Evolutionary conservation across 2,113 vertebrate genomes (phyloP).

Genomic region (Stictonetta naevosa): DNA sequence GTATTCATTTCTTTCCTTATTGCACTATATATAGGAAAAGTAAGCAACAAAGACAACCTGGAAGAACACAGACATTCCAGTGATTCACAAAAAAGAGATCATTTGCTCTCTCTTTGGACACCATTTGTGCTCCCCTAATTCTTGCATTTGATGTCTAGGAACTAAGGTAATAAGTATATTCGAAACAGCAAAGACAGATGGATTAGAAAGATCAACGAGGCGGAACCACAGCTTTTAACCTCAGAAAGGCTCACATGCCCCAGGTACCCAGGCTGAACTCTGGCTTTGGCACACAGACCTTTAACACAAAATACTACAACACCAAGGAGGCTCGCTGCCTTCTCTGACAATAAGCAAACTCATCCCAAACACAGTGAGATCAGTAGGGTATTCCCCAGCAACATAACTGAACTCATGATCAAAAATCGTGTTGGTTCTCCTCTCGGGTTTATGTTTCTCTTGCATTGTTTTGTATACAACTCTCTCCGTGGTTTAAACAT

Average conservation of each 20-base stretch:
- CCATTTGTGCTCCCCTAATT: not conserved
- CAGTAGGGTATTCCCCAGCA: not conserved
- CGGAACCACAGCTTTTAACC: not conserved
- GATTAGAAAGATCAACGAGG: fast-evolving
- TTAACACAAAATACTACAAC: not conserved
- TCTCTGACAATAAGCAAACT: not conserved
- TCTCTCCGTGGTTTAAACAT: not conserved
- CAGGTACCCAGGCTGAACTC: not conserved
- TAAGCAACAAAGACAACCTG: not conserved
- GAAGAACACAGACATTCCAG: not conserved
- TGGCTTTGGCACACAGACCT: not conserved
- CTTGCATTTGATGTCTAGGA: not conserved
- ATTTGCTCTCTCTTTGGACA: not conserved
- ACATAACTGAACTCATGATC: not conserved
- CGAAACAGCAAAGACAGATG: not conserved
- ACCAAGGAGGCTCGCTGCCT: not conserved
- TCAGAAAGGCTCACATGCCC: fast-evolving
- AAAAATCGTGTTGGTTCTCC: not conserved
- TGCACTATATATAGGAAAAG: not conserved
- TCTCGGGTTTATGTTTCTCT: not conserved
- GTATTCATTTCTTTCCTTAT: not conserved
- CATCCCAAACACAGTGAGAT: not conserved
- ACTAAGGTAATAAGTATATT: not conserved
- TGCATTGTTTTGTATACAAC: not conserved
- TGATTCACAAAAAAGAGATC: not conserved